Conservation (phyloP, 2,888 invertebrate species). For the Acanthosepion pharaonis region DNA sequence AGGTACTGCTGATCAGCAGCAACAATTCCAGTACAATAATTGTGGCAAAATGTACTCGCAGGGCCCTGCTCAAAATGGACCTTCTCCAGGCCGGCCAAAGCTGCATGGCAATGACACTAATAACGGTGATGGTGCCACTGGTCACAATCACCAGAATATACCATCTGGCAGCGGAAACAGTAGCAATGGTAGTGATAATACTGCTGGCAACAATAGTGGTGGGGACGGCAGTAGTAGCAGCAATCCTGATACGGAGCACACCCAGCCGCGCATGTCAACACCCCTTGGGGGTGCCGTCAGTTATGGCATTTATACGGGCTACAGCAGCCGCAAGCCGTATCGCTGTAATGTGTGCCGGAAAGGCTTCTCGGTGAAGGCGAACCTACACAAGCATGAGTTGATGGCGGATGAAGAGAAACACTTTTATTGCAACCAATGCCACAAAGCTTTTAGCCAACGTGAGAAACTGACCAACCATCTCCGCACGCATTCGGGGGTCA, state of each 20-base stretch:
- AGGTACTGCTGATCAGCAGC: slow-evolving; percentile 16
- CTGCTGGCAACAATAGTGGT: neutral
- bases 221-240: neutral
- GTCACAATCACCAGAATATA: slow-evolving; percentile 15
- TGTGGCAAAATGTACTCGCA: slow-evolving; percentile 25
- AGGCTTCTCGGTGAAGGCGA: slow-evolving; percentile 40
- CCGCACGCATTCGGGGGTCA: slow-evolving; percentile 41
- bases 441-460: slow-evolving; percentile 43
- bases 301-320: slow-evolving; percentile 25
- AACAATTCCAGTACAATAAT: neutral
- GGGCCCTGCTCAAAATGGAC: neutral
- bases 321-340: slow-evolving; percentile 43
- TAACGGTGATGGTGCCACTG: neutral
- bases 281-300: neutral
- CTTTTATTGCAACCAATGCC: slow-evolving; percentile 24
- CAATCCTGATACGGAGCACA: neutral
- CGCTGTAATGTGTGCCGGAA: slow-evolving; percentile 42
- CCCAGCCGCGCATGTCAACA: neutral
- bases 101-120: neutral
- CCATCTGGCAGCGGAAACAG: too few species aligned
- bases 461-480: slow-evolving; percentile 39
- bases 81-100: neutral
- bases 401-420: slow-evolving; percentile 43
- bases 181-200: neutral
- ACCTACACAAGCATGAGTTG: slow-evolving; percentile 35